Evolutionary conservation across 2,113 vertebrate genomes (phyloP).

Genomic region (Zosterops japonicus): DNA sequence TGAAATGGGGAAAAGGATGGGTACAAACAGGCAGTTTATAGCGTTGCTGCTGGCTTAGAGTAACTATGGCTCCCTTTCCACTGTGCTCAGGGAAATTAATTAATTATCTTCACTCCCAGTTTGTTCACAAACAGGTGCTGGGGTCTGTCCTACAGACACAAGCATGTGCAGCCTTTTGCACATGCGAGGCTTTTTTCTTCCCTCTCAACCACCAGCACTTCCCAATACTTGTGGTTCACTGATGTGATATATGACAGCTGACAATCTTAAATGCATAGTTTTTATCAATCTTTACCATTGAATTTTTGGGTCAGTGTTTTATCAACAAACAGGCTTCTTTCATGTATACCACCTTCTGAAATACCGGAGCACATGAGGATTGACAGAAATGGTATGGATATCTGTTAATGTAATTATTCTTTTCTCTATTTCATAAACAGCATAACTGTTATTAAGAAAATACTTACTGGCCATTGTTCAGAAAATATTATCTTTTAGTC

Average conservation of each 20-base stretch:
- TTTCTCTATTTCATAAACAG: not conserved
- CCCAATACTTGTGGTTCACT: not conserved
- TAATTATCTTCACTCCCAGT: not conserved
- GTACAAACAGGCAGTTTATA: not conserved
- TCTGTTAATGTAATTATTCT: not conserved
- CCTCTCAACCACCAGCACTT: not conserved
- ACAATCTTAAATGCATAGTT: not conserved
- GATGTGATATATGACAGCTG: not conserved
- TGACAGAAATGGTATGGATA: not conserved
- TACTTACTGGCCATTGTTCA: not conserved
- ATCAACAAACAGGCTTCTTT: not conserved
- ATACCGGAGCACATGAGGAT: not conserved
- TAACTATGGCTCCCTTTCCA: not conserved
- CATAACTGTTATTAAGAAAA: not conserved
- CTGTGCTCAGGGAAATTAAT: not conserved
- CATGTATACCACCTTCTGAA: not conserved
- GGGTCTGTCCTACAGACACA: not conserved
- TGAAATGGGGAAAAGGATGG: not conserved
- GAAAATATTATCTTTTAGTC: not conserved
- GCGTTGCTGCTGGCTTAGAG: not conserved
- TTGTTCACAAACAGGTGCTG: not conserved
- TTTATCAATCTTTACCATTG: not conserved
- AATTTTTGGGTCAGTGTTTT: not conserved
- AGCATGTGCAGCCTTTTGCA: rapidly evolving
- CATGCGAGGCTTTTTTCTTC: not conserved